A percentile compares a stretch with the other conserved stretches of the same genome.
Conservation (phyloP, 2,113 vertebrate species). For the Pterocles gutturalis region DNA sequence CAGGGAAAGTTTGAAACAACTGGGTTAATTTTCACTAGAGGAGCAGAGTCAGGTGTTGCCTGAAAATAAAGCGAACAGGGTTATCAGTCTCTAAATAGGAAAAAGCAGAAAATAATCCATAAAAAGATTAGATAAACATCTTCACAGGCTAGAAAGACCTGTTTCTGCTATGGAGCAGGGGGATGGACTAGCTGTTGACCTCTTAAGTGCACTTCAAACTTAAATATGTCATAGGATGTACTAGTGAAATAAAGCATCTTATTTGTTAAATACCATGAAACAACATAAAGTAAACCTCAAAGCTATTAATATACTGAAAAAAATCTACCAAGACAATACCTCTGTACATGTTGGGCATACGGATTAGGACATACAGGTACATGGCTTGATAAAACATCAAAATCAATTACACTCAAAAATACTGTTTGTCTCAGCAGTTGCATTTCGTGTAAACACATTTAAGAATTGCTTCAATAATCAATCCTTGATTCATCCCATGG, state of each 20-base stretch:
- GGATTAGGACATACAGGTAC: neutral
- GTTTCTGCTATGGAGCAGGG: neutral
- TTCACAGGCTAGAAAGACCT: neutral
- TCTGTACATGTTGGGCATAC: neutral
- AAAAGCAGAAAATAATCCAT: neutral
- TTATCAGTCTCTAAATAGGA: neutral
- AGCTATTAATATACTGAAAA: neutral
- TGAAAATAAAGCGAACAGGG: neutral
- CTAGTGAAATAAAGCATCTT: neutral
- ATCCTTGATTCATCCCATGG: neutral
- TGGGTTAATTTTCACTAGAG: neutral
- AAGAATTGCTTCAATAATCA: neutral
- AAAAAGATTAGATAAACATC: neutral
- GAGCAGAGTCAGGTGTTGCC: neutral
- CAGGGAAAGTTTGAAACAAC: neutral
- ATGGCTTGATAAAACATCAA: neutral
- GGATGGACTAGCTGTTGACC: neutral
- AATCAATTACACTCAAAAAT: neutral
- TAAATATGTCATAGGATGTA: neutral
- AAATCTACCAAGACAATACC: neutral
- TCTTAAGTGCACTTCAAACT: neutral
- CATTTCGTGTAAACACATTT: constrained; percentile 11
- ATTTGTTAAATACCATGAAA: neutral
- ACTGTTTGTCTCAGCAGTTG: neutral
- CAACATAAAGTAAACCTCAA: neutral